Evolutionary conservation across 2,888 invertebrate species (phyloP), one percentile per base, ranked within the genome.

Genomic region (Protodeltote pygarga): DNA sequence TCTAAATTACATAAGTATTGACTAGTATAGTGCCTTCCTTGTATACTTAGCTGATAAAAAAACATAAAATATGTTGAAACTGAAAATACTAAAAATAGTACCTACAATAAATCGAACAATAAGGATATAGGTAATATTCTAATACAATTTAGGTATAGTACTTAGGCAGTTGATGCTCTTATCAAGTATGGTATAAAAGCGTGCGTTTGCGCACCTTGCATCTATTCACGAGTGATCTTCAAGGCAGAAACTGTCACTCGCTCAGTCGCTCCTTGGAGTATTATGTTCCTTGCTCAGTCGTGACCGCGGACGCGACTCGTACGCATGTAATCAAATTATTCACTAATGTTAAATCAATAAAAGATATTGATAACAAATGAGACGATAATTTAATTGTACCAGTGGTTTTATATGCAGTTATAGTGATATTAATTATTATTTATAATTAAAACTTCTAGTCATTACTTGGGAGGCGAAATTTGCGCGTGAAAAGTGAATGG

Each of bases 181-280:
- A 62, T 62, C 63, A 55, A 42, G 28, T 8, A 33, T 11, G 37
- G 10, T 41, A 67, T 67, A 67, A 38, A 68, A 69, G 49, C 52
- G 8, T 50, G 55, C 52, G 49, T 47, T 9, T 21, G 54, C 58
- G 57, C 55, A 59, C 44, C 52, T 38, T 27, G 32, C 45, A 31
- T 29, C 24, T 51, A 64, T 59, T 63, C 47, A 39, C 54, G 33
- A 47, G 37, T 32, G 55, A 55, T 62, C 66, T 45, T 47, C 60
- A 52, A 61, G 65, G 62, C 46, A 44, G 28, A 35, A 37, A 42
- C 52, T 64, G 65, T 59, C 65, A 59, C 50, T 40, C 17, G 45
- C 50, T 13, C 58, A 33, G 33, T 33, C 28, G 27, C 3, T 20
- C 17, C 21, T 6, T 21, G 25, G 40, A 11, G n/a, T 31, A 13